Percentiles rank a stretch among this genome's conserved stretches.
Evolutionary conservation across 2,113 vertebrate genomes (phyloP).

Genomic region (Ptilorrhoa leucosticta): DNA sequence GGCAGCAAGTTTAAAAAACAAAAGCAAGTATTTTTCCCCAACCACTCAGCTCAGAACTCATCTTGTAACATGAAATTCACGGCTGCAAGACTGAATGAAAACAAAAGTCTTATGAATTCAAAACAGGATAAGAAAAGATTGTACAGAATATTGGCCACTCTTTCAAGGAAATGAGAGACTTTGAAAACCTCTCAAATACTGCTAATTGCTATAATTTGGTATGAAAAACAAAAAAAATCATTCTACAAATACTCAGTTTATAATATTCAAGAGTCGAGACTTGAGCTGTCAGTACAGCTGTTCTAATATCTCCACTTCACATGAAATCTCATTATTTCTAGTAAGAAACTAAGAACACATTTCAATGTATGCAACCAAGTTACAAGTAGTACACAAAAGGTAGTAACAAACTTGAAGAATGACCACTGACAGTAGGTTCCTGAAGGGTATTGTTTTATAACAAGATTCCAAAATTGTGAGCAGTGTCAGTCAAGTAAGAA

Average conservation of each 20-base stretch:
- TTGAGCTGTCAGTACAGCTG: not conserved
- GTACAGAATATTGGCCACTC: not conserved
- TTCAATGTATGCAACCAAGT: not conserved
- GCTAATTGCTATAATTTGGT: not conserved
- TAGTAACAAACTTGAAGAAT: not conserved
- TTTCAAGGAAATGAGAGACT: not conserved
- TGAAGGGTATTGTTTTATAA: not conserved
- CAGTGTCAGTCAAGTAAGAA: not conserved
- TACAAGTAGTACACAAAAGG: not conserved
- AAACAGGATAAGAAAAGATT: not conserved
- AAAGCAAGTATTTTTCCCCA: not conserved
- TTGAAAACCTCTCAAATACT: not conserved
- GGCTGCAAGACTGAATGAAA: not conserved
- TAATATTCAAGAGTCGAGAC: not conserved
- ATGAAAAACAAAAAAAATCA: not conserved
- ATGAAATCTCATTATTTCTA: not conserved
- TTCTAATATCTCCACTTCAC: not conserved
- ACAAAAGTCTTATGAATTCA: not conserved
- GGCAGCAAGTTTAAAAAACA: not conserved
- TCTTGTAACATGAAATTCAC: not conserved
- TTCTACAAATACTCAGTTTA: not conserved
- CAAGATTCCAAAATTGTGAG: not conserved
- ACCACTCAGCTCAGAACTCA: not conserved
- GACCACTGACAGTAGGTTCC: not conserved
- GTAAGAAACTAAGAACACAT: not conserved